Percentiles rank a stretch among this genome's conserved stretches.
phyloP scores from a whole-genome alignment of 1,140 invertebrate genomes.

The Antheraea pernyi region DNA sequence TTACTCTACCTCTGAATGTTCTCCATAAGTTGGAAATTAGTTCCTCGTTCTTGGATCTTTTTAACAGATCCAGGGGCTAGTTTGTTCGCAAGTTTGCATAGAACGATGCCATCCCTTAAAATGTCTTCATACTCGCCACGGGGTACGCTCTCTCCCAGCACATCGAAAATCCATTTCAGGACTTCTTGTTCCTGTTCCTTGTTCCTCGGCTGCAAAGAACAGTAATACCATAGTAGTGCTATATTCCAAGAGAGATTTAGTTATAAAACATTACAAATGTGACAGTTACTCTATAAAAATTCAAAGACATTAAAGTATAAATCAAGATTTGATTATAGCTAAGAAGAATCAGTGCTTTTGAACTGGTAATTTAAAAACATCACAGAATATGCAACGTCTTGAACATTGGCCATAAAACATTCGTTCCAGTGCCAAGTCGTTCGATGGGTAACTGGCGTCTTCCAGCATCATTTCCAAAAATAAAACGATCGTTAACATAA shows the following conservation, averaged over 20 bases:
- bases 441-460: slow-evolving; percentile 53
- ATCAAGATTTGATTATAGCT: background rate
- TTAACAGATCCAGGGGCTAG: slow-evolving; percentile 95
- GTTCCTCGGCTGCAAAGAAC: slow-evolving; percentile 85
- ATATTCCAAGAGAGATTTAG: background rate
- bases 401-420: slow-evolving; percentile 68
- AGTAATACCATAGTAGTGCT: background rate
- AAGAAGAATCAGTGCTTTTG: background rate
- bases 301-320: too few species aligned
- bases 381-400: slow-evolving; percentile 40
- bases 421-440: slow-evolving; percentile 73
- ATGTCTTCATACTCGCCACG: slow-evolving; percentile 93
- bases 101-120: slow-evolving; percentile 93
- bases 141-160: slow-evolving; percentile 93
- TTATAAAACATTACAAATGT: too few species aligned
- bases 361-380: slow-evolving; percentile 15
- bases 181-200: slow-evolving; percentile 96
- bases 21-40: slow-evolving; percentile 99
- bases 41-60: slow-evolving; percentile 97
- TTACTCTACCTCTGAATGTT: slow-evolving; percentile 90
- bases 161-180: slow-evolving; percentile 79
- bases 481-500: slow-evolving; percentile 51
- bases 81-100: slow-evolving; percentile 98
- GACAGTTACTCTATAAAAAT: too few species aligned
- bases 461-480: slow-evolving; percentile 74